Conservation (phyloP, 2,113 vertebrate species). For the Hippocampus mohnikei region DNA sequence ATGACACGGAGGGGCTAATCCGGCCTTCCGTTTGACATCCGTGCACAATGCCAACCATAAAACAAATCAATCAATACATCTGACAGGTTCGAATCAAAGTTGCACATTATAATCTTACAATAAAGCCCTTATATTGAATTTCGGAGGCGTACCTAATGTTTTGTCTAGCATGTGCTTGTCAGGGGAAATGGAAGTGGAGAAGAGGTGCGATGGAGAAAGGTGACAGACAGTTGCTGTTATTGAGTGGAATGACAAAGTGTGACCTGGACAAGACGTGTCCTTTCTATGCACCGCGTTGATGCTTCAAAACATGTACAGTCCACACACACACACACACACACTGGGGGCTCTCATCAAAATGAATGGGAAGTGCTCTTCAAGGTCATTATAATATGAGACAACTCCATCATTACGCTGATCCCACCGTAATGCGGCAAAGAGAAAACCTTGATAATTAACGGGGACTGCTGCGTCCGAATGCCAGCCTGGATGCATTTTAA, state of each 20-base stretch:
- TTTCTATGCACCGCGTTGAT: constrained; percentile 12
- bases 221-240: constrained; percentile 32
- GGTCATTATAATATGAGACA: constrained; percentile 36
- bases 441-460: constrained; percentile 36
- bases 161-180: neutral
- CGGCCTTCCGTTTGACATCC: neutral
- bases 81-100: neutral
- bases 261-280: constrained; percentile 33
- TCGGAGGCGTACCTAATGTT: neutral
- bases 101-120: neutral
- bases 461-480: constrained; percentile 36
- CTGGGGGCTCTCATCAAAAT: constrained; percentile 35
- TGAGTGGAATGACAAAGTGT: constrained; percentile 23
- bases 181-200: neutral
- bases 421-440: neutral
- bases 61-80: neutral
- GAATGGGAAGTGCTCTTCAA: constrained; percentile 39
- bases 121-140: neutral
- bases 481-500: constrained; percentile 54
- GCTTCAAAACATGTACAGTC: neutral
- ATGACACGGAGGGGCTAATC: neutral
- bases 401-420: constrained; percentile 39
- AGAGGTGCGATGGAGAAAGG: neutral
- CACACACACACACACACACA: constrained; percentile 8
- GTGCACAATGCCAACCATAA: neutral